Conservation (phyloP, 2,888 invertebrate genomes). For the Cancer borealis region DNA sequence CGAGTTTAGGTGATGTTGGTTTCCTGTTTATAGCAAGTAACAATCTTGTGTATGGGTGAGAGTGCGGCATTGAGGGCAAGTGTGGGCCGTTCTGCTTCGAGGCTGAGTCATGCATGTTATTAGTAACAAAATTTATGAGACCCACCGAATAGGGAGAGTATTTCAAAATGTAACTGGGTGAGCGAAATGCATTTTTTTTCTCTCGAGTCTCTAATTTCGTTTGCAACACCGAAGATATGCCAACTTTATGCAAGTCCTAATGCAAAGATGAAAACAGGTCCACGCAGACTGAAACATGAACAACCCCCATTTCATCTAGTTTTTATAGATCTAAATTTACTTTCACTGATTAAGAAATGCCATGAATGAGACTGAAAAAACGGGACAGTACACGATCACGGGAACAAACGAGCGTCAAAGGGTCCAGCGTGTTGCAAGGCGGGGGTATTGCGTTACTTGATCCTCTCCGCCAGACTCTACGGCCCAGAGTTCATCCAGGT, state of each 20-base stretch:
- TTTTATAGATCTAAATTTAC: background rate
- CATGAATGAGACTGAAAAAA: background rate
- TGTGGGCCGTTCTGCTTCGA: background rate
- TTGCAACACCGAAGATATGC: background rate
- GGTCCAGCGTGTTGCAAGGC: background rate
- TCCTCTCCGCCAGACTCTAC: background rate
- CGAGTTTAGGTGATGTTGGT: background rate
- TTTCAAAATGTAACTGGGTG: background rate
- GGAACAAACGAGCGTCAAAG: background rate
- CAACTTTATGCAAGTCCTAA: background rate
- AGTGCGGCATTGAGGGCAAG: background rate
- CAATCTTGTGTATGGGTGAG: no score
- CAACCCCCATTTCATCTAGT: background rate
- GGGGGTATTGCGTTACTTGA: constrained; percentile 2
- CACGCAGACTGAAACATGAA: background rate
- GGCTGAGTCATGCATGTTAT: background rate
- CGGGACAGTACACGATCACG: background rate
- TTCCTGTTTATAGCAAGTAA: background rate
- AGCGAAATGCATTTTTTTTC: background rate
- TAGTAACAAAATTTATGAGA: background rate
- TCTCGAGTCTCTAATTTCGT: background rate
- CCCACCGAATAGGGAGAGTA: background rate
- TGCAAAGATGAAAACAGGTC: background rate
- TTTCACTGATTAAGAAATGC: constrained; percentile 17
- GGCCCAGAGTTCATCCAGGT: constrained; percentile 17